Conservation (phyloP, 2,113 vertebrate species). For the Malurus cyaneus region DNA sequence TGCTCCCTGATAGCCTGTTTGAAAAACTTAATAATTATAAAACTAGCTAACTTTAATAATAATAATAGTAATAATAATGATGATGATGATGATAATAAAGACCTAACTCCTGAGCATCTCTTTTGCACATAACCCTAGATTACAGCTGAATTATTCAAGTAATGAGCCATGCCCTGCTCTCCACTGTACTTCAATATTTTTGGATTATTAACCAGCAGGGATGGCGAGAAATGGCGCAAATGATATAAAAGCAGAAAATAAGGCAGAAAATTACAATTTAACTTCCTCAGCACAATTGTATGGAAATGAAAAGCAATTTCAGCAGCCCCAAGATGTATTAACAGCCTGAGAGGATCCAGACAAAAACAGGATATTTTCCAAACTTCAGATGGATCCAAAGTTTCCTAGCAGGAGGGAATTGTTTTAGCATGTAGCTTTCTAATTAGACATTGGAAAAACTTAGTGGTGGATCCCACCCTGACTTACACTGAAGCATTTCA, state of each 20-base stretch:
- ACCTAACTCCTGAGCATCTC: neutral
- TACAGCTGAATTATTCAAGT: neutral
- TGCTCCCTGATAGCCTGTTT: neutral
- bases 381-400: constrained; percentile 17
- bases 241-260: neutral
- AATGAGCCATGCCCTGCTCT: neutral
- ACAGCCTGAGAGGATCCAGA: neutral
- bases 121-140: neutral
- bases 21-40: neutral
- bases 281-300: neutral
- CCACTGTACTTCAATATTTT: neutral
- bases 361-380: constrained; percentile 39
- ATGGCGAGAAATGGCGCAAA: neutral
- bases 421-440: constrained; percentile 38
- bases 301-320: constrained; percentile 33
- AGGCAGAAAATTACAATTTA: constrained; percentile 23
- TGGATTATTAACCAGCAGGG: neutral
- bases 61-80: neutral
- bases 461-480: neutral
- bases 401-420: constrained; percentile 37
- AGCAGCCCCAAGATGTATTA: neutral
- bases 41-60: neutral
- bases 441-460: constrained; percentile 48
- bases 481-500: neutral
- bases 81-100: too few species aligned